Base-by-base conservation (phyloP, 2,888 invertebrate genomes). In the Auanema sp. region DNA sequence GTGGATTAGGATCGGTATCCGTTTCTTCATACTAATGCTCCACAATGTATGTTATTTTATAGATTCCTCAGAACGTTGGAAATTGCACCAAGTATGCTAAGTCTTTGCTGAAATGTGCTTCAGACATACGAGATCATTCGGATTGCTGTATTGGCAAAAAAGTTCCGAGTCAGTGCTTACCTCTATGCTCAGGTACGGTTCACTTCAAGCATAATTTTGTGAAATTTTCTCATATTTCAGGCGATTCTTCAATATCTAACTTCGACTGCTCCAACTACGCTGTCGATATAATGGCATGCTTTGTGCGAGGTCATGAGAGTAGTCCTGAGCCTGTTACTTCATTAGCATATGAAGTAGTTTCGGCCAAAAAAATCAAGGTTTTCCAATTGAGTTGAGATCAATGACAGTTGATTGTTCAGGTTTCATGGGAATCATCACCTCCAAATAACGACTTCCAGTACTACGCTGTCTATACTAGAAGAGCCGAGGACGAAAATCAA, bases 81-180 rank as follows among this genome's bases (percentile, higher is more conserved):
- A 71, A 69, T 44, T 76, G 76, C 56, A 50, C 65, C 1, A 40
- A 61, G 5, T 68, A 66, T 54, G 65, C 70, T 0, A 23, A 51
- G 11, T 47, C 66, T 10, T 58, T 72, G 21, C 67, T 76, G 24
- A 74, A 71, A 58, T 76, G 76, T 49, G 72, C 76, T 3, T 49
- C 60, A 1, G 74, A 74, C 47, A 58, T 65, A n/a, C 60, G 68
- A 8, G 76, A 76, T 58, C 76, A 76, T 60, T 67, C 70, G 6
- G 76, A 76, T 41, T 76, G 76, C 47, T 76, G 76, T 50, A 52
- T 66, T 2, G 61, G 57, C 10, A 57, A 58, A 16, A 64, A 66
- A 8, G 71, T 76, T 5, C 54, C 65, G 1, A 47, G 55, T 10
- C 62, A 66, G 41, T 76, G 76, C 59, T 59, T 76, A 11, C 67